phyloP scores from a whole-genome alignment of 2,888 invertebrate species.

The Caenorhabditis plicata region DNA sequence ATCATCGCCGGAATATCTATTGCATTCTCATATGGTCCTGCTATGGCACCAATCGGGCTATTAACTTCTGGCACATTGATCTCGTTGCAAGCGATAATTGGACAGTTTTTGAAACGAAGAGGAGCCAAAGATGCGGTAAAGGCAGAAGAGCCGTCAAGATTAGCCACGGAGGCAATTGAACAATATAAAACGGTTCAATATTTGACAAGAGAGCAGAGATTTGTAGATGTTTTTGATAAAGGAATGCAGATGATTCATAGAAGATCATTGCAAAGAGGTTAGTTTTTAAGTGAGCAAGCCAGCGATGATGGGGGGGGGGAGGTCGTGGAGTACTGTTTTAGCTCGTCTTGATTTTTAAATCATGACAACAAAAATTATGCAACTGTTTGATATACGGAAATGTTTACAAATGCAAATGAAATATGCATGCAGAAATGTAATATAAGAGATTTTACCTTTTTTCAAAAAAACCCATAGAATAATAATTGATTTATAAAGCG shows the following conservation, averaged over 20 bases:
- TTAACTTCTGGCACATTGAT: conserved; percentile 39
- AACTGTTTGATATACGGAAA: no score
- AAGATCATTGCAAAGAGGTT: conserved; percentile 28
- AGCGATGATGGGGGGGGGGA: not conserved
- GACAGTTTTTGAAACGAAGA: conserved; percentile 44
- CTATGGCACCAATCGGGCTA: conserved; percentile 54
- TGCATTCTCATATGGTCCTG: conserved; percentile 49
- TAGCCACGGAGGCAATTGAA: conserved; percentile 67
- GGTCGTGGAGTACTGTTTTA: no score
- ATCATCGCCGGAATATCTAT: conserved; percentile 45
- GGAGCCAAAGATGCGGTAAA: conserved; percentile 39
- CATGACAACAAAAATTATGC: no score
- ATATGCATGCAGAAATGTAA: no score
- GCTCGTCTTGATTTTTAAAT: no score
- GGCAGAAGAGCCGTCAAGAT: conserved; percentile 45
- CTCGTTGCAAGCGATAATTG: conserved; percentile 35
- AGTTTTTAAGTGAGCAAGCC: not conserved
- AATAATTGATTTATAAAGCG: no score
- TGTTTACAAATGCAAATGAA: no score
- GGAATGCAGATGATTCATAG: conserved; percentile 34
- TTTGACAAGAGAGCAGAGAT: conserved; percentile 63
- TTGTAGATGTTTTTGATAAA: conserved; percentile 19
- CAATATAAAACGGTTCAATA: conserved; percentile 67
- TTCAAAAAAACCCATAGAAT: no score
- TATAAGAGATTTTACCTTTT: no score